These are phyloP conservation scores for Chaetorhynchus papuensis DNA, from an alignment of 2,113 vertebrate species.

Conservation along the genomic window DNA sequence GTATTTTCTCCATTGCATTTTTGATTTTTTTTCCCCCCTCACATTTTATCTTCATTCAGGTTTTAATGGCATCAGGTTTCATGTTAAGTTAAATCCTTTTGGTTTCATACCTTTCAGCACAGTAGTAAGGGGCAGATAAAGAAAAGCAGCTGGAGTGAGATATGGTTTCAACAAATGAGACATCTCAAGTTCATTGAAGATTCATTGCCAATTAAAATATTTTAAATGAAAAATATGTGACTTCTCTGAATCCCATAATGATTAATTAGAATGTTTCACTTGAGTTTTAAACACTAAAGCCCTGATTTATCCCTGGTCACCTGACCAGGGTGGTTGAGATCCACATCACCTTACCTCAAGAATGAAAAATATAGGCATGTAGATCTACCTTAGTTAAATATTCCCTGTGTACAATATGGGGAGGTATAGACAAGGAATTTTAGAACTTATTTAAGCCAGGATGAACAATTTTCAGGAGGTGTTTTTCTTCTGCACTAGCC, in stretches of 20 bases:
- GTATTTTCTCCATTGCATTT: neutral
- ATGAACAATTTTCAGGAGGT: neutral
- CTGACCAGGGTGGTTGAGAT: neutral
- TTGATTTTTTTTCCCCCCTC: rapidly evolving
- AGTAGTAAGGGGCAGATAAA: neutral
- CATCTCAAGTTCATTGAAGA: neutral
- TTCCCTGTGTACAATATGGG: neutral
- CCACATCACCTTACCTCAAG: neutral
- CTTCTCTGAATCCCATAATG: neutral
- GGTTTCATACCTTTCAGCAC: neutral
- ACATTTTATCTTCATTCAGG: neutral
- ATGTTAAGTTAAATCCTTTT: neutral
- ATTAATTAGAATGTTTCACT: neutral
- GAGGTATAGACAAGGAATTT: neutral
- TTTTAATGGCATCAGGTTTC: neutral
- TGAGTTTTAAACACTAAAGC: neutral
- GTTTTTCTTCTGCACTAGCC: neutral
- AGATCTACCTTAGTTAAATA: neutral
- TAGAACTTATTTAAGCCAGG: neutral
- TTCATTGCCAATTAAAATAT: neutral
- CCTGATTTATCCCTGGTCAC: neutral
- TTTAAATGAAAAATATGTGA: neutral
- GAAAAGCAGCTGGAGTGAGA: neutral
- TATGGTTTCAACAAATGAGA: neutral
- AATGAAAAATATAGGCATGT: neutral